Conservation (phyloP, 2,888 invertebrate species). For the Xestia rhomboidea region DNA sequence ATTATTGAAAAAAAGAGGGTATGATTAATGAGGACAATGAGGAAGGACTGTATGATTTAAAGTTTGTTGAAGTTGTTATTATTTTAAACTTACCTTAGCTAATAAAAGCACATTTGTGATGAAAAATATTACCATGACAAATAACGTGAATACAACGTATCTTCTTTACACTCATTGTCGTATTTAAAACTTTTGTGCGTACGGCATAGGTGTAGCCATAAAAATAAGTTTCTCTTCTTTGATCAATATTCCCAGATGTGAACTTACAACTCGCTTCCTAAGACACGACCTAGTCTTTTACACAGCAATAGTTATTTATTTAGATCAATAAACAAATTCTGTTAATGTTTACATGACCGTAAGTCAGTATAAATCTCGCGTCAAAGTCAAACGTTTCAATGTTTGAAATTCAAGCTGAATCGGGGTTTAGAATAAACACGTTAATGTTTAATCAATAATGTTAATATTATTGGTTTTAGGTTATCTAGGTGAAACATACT, state of each 20-base stretch:
- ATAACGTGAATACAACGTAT: not conserved
- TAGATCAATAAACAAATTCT: slow-evolving; percentile 33
- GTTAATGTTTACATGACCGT: slow-evolving; percentile 45
- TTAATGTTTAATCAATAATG: slow-evolving; percentile 43
- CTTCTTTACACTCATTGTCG: too few species aligned
- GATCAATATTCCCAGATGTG: slow-evolving; percentile 46
- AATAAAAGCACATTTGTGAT: not conserved
- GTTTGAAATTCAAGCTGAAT: slow-evolving; percentile 47
- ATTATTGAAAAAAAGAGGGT: not conserved
- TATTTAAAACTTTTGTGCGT: not conserved
- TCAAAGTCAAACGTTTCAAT: slow-evolving; percentile 39
- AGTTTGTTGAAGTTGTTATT: not conserved
- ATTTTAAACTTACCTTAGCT: not conserved
- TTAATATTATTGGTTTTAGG: slow-evolving; percentile 18
- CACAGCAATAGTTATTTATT: slow-evolving; percentile 44
- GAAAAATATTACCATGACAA: not conserved
- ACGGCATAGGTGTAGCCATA: slow-evolving; percentile 28
- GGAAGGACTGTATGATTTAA: not conserved
- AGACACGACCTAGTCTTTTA: slow-evolving; percentile 26
- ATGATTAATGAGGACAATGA: not conserved
- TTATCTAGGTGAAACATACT: not conserved
- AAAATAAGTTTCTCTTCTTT: slow-evolving; percentile 39
- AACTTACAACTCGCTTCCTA: slow-evolving; percentile 24
- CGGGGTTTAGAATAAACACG: slow-evolving; percentile 39
- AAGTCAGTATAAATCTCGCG: slow-evolving; percentile 43